A percentile compares a stretch with the other conserved stretches of the same genome.
Conservation (phyloP, 2,113 vertebrate genomes). For the Tragulus kanchil region DNA sequence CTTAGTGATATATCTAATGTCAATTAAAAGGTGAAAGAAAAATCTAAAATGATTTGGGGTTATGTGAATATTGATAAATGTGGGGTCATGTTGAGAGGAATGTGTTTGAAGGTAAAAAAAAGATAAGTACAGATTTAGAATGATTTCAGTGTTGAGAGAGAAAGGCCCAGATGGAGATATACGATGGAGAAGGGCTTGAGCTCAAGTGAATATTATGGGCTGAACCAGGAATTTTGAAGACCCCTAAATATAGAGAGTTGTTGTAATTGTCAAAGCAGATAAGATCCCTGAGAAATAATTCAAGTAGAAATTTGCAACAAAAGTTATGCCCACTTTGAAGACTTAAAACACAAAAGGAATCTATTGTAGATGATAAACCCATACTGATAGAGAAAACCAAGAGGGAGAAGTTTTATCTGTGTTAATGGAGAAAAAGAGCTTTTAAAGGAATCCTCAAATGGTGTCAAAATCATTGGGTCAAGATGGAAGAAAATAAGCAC, state of each 20-base stretch:
- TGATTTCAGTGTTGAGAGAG: background rate
- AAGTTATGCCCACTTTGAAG: background rate
- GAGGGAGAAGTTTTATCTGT: background rate
- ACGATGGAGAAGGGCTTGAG: background rate
- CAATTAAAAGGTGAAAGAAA: background rate
- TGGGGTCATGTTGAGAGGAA: background rate
- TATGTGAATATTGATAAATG: background rate
- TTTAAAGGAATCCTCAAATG: background rate
- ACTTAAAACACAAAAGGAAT: constrained; percentile 2
- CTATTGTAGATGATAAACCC: background rate
- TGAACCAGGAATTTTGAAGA: background rate
- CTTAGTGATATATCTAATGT: background rate
- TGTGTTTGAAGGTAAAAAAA: background rate
- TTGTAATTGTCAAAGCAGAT: background rate
- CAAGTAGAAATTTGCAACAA: background rate
- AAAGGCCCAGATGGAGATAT: background rate
- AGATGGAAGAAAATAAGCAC: background rate
- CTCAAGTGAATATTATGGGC: background rate
- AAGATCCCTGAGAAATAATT: background rate
- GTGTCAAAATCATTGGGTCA: background rate
- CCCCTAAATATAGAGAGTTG: background rate
- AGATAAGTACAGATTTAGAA: background rate
- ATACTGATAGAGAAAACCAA: background rate
- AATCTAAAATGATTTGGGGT: background rate
- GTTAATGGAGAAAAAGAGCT: background rate